Conservation (phyloP, 2,888 invertebrate genomes). For the Mylabris sibirica region DNA sequence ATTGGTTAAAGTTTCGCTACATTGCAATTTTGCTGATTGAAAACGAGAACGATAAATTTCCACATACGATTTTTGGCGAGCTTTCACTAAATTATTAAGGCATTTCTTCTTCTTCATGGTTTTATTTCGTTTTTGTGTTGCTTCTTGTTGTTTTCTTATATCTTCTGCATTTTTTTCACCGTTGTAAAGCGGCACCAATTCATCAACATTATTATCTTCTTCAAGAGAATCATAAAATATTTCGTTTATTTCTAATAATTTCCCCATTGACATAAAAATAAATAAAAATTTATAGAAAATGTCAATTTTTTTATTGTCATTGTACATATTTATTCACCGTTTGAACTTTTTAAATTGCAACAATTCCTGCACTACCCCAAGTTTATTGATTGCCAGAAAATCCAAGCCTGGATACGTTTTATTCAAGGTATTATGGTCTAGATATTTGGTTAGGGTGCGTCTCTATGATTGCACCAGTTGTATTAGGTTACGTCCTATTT, state of each 20-base stretch:
- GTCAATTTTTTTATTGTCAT: too few relatives aligned
- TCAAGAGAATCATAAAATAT: conserved; percentile 33
- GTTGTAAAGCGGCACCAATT: conserved; percentile 19
- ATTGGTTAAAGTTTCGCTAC: background rate
- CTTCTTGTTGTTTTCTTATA: background rate
- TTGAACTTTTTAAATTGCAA: conserved; percentile 18
- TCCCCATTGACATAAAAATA: background rate
- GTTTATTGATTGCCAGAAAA: conserved; percentile 14
- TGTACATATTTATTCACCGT: background rate
- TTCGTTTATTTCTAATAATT: conserved; percentile 25
- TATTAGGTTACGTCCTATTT: background rate
- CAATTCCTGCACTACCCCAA: conserved; percentile 8
- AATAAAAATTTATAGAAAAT: too few relatives aligned
- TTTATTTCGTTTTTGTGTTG: too few relatives aligned
- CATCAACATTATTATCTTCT: conserved; percentile 22
- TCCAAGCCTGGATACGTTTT: conserved; percentile 5
- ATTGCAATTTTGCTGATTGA: background rate
- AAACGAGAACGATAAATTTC: background rate
- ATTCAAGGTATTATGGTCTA: conserved; percentile 5
- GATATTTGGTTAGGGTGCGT: conserved; percentile 11
- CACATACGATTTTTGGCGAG: background rate
- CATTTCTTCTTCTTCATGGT: too few relatives aligned
- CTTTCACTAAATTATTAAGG: background rate
- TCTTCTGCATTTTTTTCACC: background rate
- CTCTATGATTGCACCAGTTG: background rate